Evolutionary conservation across 2,888 invertebrate genomes (phyloP), one percentile per base, ranked within the genome.

Genomic region (Bombylius discolor): DNA sequence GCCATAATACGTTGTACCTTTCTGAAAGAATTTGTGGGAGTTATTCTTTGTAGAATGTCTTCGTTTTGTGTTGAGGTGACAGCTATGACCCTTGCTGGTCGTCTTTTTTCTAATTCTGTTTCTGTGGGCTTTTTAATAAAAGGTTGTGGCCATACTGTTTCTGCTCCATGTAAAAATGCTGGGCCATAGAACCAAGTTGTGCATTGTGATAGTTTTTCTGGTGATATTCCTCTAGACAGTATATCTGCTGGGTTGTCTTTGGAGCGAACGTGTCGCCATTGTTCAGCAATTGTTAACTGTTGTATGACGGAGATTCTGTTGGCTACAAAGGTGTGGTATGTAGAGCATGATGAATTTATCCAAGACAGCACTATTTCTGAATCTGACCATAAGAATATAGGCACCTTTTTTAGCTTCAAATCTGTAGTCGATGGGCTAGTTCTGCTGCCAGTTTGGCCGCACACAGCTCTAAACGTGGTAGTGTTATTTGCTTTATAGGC

Each of bases 171-270:
- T 34, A 46, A 6, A 14, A 52, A 45, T 45, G 32, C 13, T 46
- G 62, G 63, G 9, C 62, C 62, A 12, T 56, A 56, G 57, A 60
- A 60, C 63, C 61, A 63, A 1, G 60, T 51, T 3, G 39, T 14
- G 14, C 47, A 51, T 8, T 23, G 36, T 11, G 56, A 32, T 9
- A 63, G 13, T 47, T 48, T 33, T 9, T 60, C 45, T 5, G 57
- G 61, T 36, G 45, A 9, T 3, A 51, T 48, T 23, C 63, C 61
- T 32, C 61, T 53, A 7, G 62, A 61, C 31, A 58, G 51, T 5
- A 58, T 32, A 49, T 62, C 60, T 4, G 62, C 60, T 12, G 59
- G 56, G 47, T 63, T 63, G 12, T 54, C 39, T 5, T n/a, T 44
- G 23, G 59, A 50, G 13, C 52, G 49, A 1, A 62, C 56, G 49